Evolutionary conservation across 2,113 vertebrate genomes (phyloP).

Genomic region (Forbesichthys papilliferus): DNA sequence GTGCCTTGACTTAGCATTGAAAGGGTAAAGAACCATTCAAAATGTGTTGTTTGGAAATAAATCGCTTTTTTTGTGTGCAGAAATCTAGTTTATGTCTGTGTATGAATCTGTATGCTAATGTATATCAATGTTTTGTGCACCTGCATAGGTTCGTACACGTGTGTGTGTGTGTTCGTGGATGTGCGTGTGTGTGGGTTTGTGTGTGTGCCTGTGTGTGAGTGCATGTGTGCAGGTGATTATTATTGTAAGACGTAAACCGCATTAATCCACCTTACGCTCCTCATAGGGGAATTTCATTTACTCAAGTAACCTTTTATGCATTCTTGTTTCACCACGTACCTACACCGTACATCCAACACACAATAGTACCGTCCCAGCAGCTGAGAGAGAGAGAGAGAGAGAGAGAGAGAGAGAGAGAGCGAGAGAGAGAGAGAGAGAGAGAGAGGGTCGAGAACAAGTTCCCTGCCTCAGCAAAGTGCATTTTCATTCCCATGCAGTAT

Average conservation of each 20-base stretch:
- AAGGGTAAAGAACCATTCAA: too few species aligned
- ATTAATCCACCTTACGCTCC: slow-evolving; percentile 38
- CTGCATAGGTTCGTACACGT: not conserved
- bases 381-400: slow-evolving; percentile 34
- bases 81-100: not conserved
- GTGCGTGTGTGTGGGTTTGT: not conserved
- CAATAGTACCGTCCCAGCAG: slow-evolving; percentile 41
- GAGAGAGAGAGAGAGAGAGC: not conserved
- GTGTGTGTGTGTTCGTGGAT: not conserved
- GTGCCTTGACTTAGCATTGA: too few species aligned
- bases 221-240: slow-evolving; percentile 35
- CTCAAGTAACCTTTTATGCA: slow-evolving; percentile 39
- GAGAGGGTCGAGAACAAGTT: slow-evolving; percentile 68
- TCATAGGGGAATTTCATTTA: slow-evolving; percentile 42
- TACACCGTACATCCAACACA: slow-evolving; percentile 52
- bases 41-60: not conserved
- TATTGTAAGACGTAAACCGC: slow-evolving; percentile 43
- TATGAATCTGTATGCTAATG: not conserved
- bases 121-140: too few species aligned
- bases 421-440: slow-evolving; percentile 23
- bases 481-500: slow-evolving; percentile 75
- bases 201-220: slow-evolving; percentile 15
- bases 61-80: not conserved
- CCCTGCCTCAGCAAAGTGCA: slow-evolving; percentile 77
- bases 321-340: slow-evolving; percentile 34